Evolutionary conservation across 2,888 invertebrate species (phyloP).

Genomic region (Xanthorhoe designata): DNA sequence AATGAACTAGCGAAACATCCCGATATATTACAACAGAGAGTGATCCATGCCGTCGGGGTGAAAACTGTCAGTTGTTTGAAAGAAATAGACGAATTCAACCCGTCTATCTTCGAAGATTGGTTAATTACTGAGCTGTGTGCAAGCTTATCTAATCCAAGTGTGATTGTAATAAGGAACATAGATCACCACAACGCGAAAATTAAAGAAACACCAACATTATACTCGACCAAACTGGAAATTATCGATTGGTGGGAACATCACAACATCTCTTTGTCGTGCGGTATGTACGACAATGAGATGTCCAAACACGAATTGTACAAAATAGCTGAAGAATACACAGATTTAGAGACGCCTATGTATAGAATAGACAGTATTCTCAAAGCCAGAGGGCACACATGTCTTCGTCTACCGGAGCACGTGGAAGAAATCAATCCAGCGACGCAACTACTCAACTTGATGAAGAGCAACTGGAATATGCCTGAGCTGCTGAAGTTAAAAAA

Average conservation of each 20-base stretch:
- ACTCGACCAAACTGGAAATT: constrained; percentile 45
- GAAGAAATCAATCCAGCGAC: constrained; percentile 41
- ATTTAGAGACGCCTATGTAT: constrained; percentile 33
- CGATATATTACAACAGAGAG: constrained; percentile 29
- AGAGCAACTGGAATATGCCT: constrained; percentile 11
- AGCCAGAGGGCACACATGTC: constrained; percentile 42
- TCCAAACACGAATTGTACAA: constrained; percentile 49
- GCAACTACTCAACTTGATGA: constrained; percentile 13
- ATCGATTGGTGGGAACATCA: constrained; percentile 51
- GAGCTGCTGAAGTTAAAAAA: not conserved
- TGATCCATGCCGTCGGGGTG: constrained; percentile 46
- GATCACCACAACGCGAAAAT: constrained; percentile 39
- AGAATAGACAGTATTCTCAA: constrained; percentile 44
- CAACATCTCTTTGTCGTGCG: constrained; percentile 38
- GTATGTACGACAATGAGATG: constrained; percentile 40
- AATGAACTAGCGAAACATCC: constrained; percentile 6
- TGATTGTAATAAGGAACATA: constrained; percentile 45
- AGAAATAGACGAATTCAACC: constrained; percentile 31
- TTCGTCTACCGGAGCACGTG: constrained; percentile 50
- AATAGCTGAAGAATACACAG: constrained; percentile 53
- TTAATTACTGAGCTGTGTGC: constrained; percentile 41
- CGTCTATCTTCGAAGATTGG: constrained; percentile 45
- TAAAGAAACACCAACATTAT: constrained; percentile 38
- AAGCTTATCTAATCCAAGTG: constrained; percentile 38
- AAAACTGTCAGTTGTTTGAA: constrained; percentile 32